Evolutionary conservation across 2,113 vertebrate genomes (phyloP), one percentile per base, ranked within the genome.

Genomic region (Mirounga angustirostris): DNA sequence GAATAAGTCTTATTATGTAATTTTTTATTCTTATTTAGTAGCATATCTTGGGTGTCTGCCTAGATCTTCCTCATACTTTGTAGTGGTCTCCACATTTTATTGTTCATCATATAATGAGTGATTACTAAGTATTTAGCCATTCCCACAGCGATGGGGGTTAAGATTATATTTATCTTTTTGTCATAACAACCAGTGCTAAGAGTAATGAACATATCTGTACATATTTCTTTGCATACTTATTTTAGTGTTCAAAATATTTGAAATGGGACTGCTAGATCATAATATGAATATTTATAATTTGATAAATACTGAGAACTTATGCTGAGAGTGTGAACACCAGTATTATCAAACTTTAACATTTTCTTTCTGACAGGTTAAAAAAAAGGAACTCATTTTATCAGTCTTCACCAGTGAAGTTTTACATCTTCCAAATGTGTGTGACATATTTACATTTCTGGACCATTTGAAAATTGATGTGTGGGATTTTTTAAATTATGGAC

Each of bases 401-500:
- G 52, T 86, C 24, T 87, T 95, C 36, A 26, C 46, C 40, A 74
- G 10, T 92, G 13, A 61, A 56, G 22, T 94, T 93, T 78, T 87
- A 28, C 30, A 36, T 81, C 14, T 59, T 96, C 81, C 79, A 19
- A 4, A 59, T 63, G 33, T 87, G 14, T 69, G 2, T 73, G 71
- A 15, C 30, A 33, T 86, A 61, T 73, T 81, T 61, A 1, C 30
- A 28, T 74, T 80, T 89, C 56, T 89, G 69, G 69, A 21, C 24
- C 63, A 71, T 79, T 74, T 76, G 71, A 59, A 95, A 87, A n/a
- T 79, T 54, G 43, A 63, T 82, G 69, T 89, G n/a, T 76, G 50
- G 9, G 63, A 11, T 97, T 30, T 93, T 43, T 78, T 67, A 19
- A 82, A 24, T 50, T 61, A 28, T n/a, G n/a, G 79, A 74, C 1